phyloP scores from a whole-genome alignment of 2,113 vertebrate genomes.

The Rutilus rutilus region DNA sequence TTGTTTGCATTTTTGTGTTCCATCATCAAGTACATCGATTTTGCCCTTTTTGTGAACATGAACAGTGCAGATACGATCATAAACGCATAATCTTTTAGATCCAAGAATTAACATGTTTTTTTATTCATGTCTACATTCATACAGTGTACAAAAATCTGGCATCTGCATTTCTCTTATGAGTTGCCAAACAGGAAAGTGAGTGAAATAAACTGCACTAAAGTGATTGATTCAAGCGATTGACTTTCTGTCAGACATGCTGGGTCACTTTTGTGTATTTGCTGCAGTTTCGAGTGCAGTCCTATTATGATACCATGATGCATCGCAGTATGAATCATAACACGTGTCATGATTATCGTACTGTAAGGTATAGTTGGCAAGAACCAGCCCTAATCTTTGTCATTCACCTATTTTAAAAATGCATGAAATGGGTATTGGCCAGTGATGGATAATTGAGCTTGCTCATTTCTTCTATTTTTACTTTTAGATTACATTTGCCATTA shows the following conservation, averaged over 20 bases:
- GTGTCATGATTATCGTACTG: background rate
- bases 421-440: background rate
- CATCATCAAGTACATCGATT: background rate
- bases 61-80: background rate
- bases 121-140: background rate
- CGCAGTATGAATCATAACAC: background rate
- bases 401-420: background rate
- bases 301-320: background rate
- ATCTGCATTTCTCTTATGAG: no score
- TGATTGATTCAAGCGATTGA: background rate
- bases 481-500: background rate
- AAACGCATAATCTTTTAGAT: background rate
- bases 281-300: background rate
- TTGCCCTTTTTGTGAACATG: background rate
- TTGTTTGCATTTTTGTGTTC: background rate
- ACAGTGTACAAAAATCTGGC: background rate
- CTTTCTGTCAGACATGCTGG: background rate
- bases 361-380: background rate
- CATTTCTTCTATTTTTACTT: background rate
- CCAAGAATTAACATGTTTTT: background rate
- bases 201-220: background rate
- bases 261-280: constrained; percentile 10
- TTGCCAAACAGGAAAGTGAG: background rate
- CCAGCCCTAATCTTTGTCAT: background rate
- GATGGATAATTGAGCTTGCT: background rate